Base-by-base conservation (phyloP, 2,797 vertebrate species). In the Anniella stebbinsi region DNA sequence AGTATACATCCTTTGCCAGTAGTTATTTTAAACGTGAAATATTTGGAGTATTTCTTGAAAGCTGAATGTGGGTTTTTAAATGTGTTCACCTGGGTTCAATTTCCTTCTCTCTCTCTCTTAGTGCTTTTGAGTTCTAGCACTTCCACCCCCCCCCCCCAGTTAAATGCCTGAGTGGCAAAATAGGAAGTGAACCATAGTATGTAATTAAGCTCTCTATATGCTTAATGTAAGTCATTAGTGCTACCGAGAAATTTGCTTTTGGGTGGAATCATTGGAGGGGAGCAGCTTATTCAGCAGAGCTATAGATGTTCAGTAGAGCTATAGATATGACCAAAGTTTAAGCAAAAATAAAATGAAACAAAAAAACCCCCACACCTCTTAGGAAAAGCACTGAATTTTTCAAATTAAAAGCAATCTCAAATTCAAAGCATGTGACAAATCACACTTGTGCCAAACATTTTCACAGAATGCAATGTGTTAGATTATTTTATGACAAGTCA, bases 171-270 rank as follows among this genome's bases (percentile, higher is more conserved):
- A 96, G 93, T 54, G 94, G 89, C 92, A 96, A 96, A 96, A 93
- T 93, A 96, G 92, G 94, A 95, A 95, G 60, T 92, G 88, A 96
- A 92, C 83, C 93, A 93, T 85, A 93, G 92, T 89, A 85, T 94
- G 82, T 90, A 96, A 96, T 97, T 97, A 96, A 97, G 88, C 89
- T 96, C 92, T 94, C 95, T 93, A 81, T 94, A 93, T 87, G 93
- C 90, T 96, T 93, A 94, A 91, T 87, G 91, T 95, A 96, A 96
- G 92, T 95, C 92, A 92, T 94, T 67, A 51, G 89, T 82, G 84
- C 38, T 90, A 93, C 91, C 75, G 93, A 94, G 90, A 89, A 51
- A 72, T 48, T 94, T 92, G 87, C 84, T 96, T 93, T 81, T 90
- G 90, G 67, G 83, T 93, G 12, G 81, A 94, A 41, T 23, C 33